Conservation (phyloP, 2,888 invertebrate genomes). For the Nesidiocoris tenuis region DNA sequence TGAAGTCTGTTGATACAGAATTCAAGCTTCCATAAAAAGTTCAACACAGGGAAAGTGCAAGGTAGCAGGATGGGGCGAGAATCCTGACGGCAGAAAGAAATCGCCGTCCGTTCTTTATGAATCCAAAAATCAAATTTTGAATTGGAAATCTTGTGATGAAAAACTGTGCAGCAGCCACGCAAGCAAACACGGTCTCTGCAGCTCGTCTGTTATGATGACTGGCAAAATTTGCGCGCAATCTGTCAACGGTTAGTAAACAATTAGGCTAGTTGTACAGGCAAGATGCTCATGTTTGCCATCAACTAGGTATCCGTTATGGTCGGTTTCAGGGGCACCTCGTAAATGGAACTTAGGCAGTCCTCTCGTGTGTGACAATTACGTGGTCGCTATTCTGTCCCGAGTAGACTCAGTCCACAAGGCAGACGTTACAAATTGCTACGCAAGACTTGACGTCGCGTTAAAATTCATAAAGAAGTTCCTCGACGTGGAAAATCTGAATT, state of each 20-base stretch:
- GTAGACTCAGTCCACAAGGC: neutral
- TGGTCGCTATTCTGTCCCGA: neutral
- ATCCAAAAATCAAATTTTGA: too few species aligned
- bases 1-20: too few species aligned
- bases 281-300: neutral
- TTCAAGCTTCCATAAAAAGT: too few species aligned
- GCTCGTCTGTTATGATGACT: neutral
- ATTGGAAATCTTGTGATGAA: neutral
- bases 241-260: neutral
- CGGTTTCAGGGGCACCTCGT: neutral
- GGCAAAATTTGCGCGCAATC: slow-evolving; percentile 3
- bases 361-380: neutral
- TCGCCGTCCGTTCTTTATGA: too few species aligned
- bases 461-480: slow-evolving; percentile 4
- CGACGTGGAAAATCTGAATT: too few species aligned
- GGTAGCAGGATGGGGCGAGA: slow-evolving; percentile 3
- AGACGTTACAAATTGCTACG: neutral
- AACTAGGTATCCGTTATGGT: neutral
- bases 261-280: neutral
- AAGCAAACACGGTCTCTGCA: neutral
- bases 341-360: neutral
- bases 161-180: neutral
- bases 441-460: slow-evolving; percentile 4
- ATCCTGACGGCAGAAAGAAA: too few species aligned
- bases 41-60: neutral